Percentiles rank a stretch among this genome's conserved stretches.
phyloP scores from a whole-genome alignment of 2,888 invertebrate species.

The Eristalis tenax region DNA sequence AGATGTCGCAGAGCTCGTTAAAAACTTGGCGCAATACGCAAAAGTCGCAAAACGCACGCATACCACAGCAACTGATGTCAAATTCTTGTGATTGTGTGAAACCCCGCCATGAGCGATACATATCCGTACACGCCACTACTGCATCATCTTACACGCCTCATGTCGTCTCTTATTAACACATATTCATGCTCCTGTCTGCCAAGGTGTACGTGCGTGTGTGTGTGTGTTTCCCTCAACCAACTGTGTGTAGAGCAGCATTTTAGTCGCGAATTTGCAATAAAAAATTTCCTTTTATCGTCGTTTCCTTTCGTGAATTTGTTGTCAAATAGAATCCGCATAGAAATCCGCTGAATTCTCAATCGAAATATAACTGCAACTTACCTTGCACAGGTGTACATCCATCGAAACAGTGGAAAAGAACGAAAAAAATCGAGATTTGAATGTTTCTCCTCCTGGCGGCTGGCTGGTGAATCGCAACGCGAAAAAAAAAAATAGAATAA shows the following conservation, averaged over 20 bases:
- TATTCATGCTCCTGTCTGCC: constrained; percentile 17
- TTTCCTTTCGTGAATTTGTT: constrained; percentile 43
- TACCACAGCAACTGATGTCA: constrained; percentile 36
- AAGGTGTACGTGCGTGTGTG: constrained; percentile 56
- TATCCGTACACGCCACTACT: constrained; percentile 54
- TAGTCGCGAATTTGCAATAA: constrained; percentile 66
- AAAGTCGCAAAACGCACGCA: constrained; percentile 46
- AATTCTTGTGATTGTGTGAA: constrained; percentile 51
- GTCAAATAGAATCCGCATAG: constrained; percentile 28
- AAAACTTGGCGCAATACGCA: constrained; percentile 47
- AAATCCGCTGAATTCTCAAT: constrained; percentile 15
- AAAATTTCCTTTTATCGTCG: constrained; percentile 39
- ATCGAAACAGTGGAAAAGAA: constrained; percentile 38
- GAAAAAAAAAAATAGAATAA: constrained; percentile 47
- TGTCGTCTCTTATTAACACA: constrained; percentile 18
- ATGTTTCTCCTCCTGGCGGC: constrained; percentile 71
- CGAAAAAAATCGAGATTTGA: constrained; percentile 29
- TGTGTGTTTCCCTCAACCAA: constrained; percentile 50
- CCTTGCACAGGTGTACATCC: constrained; percentile 1
- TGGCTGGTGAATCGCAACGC: constrained; percentile 75
- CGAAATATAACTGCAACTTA: constrained; percentile 16
- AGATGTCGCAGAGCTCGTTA: constrained; percentile 30
- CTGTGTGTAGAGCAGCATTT: constrained; percentile 61
- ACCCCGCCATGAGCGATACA: constrained; percentile 59
- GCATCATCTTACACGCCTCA: constrained; percentile 50